Percentiles rank a stretch among this genome's conserved stretches.
Evolutionary conservation across 1,140 invertebrate genomes (phyloP).

Genomic region (Anadara kagoshimensis): DNA sequence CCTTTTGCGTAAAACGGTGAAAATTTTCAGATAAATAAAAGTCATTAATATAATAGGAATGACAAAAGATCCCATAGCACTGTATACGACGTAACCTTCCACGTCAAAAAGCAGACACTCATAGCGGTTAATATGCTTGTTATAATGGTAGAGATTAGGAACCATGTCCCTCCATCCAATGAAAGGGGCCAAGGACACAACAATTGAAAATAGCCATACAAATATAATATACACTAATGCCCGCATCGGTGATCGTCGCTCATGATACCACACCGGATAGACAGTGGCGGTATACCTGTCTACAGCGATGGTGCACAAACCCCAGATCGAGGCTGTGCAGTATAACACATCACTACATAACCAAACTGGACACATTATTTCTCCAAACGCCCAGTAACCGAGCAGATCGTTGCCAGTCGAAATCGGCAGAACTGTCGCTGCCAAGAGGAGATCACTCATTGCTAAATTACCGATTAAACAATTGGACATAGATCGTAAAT

Average conservation of each 20-base stretch:
- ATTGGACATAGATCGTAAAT: constrained; percentile 72
- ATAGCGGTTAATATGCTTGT: constrained; percentile 55
- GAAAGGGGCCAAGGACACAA: constrained; percentile 71
- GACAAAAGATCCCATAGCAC: constrained; percentile 95
- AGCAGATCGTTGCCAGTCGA: constrained; percentile 69
- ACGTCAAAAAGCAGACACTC: constrained; percentile 71
- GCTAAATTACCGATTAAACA: constrained; percentile 74
- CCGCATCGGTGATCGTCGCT: constrained; percentile 62
- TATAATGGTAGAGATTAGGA: constrained; percentile 61
- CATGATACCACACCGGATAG: constrained; percentile 74
- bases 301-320: constrained; percentile 72
- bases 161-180: constrained; percentile 72
- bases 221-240: constrained; percentile 70
- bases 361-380: constrained; percentile 67
- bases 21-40: constrained; percentile 97
- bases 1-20: constrained; percentile 78
- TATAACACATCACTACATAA: constrained; percentile 73
- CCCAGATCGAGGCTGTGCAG: constrained; percentile 75
- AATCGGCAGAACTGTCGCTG: constrained; percentile 72
- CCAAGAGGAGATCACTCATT: constrained; percentile 71
- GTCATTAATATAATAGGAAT: constrained; percentile 97
- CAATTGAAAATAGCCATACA: constrained; percentile 72
- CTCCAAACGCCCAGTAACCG: constrained; percentile 73
- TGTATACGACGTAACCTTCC: constrained; percentile 95
- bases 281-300: constrained; percentile 74